Conservation (phyloP, 2,797 vertebrate genomes). For the Anomalospiza imberbis region DNA sequence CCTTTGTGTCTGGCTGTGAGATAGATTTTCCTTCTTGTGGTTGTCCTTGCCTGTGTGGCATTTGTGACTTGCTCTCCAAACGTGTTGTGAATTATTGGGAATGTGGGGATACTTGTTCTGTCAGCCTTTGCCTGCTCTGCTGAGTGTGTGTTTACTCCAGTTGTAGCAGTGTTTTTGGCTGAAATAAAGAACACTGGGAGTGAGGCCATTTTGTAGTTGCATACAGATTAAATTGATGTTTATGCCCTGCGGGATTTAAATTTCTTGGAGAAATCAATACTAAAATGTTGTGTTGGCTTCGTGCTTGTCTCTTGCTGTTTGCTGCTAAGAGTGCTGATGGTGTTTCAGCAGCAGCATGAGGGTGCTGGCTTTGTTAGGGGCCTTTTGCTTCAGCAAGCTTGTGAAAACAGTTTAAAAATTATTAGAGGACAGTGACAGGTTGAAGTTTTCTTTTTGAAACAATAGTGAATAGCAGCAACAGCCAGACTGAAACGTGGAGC, state of each 20-base stretch:
- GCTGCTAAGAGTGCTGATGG: constrained; percentile 18
- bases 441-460: neutral
- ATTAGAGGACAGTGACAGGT: neutral
- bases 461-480: neutral
- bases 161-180: constrained; percentile 17
- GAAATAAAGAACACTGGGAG: constrained; percentile 21
- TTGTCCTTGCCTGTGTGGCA: neutral
- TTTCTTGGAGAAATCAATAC: constrained; percentile 66
- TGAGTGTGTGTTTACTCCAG: neutral
- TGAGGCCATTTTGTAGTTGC: constrained; percentile 56
- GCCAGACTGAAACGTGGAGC: neutral
- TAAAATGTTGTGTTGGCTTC: constrained; percentile 51
- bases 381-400: neutral
- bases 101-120: accelerated
- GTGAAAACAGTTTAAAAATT: constrained; percentile 5
- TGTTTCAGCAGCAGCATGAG: neutral
- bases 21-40: neutral
- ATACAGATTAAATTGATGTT: constrained; percentile 67
- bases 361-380: neutral
- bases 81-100: neutral
- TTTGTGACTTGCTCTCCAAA: neutral
- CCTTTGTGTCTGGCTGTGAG: neutral
- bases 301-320: constrained; percentile 51
- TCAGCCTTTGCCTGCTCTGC: neutral
- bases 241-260: constrained; percentile 56